Conservation (phyloP, 2,797 vertebrate genomes). For the Xenops minutus region DNA sequence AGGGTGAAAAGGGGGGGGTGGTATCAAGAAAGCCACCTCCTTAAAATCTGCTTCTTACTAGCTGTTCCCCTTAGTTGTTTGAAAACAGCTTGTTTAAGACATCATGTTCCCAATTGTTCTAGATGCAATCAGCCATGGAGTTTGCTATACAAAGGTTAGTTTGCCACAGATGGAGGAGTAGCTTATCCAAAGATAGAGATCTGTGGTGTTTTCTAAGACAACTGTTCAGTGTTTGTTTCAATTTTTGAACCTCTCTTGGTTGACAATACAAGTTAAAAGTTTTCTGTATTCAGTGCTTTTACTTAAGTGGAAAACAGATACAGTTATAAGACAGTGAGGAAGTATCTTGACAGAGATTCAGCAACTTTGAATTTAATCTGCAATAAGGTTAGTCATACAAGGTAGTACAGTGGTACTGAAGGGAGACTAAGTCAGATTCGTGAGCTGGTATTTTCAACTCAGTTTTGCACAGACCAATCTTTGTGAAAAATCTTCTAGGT, state of each 20-base stretch:
- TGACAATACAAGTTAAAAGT: background rate
- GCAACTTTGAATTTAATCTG: background rate
- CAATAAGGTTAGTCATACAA: accelerated
- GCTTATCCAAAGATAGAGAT: background rate
- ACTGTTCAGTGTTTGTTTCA: background rate
- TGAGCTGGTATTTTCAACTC: background rate
- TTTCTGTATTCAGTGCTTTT: background rate
- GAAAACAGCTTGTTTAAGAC: background rate
- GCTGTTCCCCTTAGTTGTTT: background rate
- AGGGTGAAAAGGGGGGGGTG: background rate
- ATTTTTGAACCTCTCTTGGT: background rate
- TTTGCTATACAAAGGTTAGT: background rate
- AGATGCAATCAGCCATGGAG: background rate
- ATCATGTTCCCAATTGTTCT: background rate
- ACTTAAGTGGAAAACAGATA: background rate
- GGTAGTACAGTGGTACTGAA: background rate
- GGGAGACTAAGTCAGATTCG: background rate
- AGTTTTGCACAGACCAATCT: background rate
- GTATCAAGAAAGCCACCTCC: background rate
- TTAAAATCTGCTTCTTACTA: background rate
- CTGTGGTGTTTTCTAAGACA: background rate
- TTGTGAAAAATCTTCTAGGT: background rate
- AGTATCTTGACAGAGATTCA: background rate
- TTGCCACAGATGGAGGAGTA: background rate
- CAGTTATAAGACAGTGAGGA: background rate